A percentile compares a stretch with the other conserved stretches of the same genome.
These are phyloP conservation scores for Cylindroiulus punctatus DNA, from an alignment of 2,888 invertebrate species.

Conservation along the genomic window DNA sequence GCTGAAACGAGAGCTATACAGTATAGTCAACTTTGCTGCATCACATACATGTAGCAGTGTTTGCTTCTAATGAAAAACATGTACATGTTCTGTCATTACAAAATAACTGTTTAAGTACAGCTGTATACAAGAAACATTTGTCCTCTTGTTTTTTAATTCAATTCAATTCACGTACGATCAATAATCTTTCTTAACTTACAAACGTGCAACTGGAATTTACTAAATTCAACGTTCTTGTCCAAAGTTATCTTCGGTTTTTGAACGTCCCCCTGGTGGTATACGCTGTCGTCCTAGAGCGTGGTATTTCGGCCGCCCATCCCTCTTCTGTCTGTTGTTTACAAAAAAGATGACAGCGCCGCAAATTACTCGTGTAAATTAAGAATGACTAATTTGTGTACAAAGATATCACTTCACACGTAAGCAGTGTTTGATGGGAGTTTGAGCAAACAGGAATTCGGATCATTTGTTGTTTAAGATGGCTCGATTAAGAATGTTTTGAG, in stretches of 20 bases:
- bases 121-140: no score
- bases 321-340: constrained; percentile 2
- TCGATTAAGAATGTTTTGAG: neutral
- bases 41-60: no score
- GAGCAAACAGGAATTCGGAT: constrained; percentile 9
- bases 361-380: constrained; percentile 10
- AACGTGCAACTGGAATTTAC: no score
- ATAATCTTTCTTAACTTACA: no score
- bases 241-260: neutral
- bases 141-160: no score
- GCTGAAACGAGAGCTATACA: neutral
- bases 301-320: neutral
- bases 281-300: neutral
- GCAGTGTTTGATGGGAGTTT: constrained; percentile 18
- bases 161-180: no score
- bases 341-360: constrained; percentile 18
- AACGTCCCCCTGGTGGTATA: neutral
- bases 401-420: constrained; percentile 10
- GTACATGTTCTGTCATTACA: no score
- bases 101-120: no score
- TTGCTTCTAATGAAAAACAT: no score
- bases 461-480: neutral
- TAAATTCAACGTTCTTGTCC: neutral
- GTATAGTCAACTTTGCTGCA: no score
- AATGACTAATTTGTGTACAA: constrained; percentile 18